Evolutionary conservation across 2,797 vertebrate species (phyloP), one percentile per base, ranked within the genome.

Genomic region (Acanthopagrus latus): DNA sequence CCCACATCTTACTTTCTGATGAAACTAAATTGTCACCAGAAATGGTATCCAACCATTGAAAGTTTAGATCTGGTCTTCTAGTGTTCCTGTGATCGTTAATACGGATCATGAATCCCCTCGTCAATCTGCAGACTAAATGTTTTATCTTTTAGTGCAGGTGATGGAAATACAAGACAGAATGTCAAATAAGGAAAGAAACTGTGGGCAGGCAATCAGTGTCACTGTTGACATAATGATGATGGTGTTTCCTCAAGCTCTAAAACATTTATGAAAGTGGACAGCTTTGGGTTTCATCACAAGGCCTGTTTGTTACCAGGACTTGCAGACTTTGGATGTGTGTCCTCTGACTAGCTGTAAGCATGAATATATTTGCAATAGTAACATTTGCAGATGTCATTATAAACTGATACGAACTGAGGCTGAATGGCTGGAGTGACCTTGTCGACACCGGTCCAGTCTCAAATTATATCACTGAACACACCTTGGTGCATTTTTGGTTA

Each of bases 341-440:
- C 64, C 4, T 9, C 33, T 50, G 8, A 64, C 29, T 29, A 46
- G 68, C 71, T 56, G 46, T 57, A 38, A 64, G 76, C 71, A 59
- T 80, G 71, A 80, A 84, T 82, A 69, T 21, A 74, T 84, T 68
- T 67, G 11, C 52, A 51, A 10, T 33, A 3, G 17, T 18, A 63
- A 21, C 43, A 76, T 71, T 46, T 71, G 68, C 33, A 68, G 14
- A 48, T 43, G 43, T 48, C 48, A 38, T 71, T 68, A 52, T 56
- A 43, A 17, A 6, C 48, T 76, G 43, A 38, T 27, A 29, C 17
- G 25, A 25, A 16, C 25, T 13, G 18, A 13, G n/a, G n/a, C 18
- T 44, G 20, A 64, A 64, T 43, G 67, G 62, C 27, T 55, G 43
- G n/a, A 80, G 71, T 79, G 68, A 76, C 57, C 70, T 74, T 80